Percentiles rank a stretch among this genome's conserved stretches.
Evolutionary conservation across 2,797 vertebrate genomes (phyloP).

Genomic region (Halcyon badia): DNA sequence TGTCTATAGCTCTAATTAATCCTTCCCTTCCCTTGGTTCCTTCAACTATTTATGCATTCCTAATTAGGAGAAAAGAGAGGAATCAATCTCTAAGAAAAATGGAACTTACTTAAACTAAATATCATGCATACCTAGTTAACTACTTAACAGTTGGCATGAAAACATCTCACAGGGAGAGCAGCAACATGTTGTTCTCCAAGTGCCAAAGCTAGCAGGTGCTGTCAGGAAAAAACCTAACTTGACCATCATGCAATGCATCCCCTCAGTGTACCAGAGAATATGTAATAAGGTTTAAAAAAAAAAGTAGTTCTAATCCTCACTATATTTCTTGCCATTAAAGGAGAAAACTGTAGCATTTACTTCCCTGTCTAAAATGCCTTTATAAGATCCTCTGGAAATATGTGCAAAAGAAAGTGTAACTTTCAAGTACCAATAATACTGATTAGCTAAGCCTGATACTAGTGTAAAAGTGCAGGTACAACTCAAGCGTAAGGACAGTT

Average conservation of each 20-base stretch:
- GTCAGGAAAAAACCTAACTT: neutral
- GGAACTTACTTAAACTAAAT: neutral
- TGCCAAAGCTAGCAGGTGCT: constrained; percentile 5
- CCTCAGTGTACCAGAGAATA: neutral
- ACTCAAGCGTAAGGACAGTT: neutral
- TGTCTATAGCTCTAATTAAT: neutral
- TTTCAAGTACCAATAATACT: neutral
- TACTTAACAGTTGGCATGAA: constrained; percentile 35
- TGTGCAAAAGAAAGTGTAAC: neutral
- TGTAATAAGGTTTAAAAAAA: neutral
- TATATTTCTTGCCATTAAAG: constrained; percentile 57
- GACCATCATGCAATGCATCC: neutral
- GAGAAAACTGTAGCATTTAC: constrained; percentile 3
- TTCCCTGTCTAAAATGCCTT: neutral
- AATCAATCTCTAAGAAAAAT: neutral
- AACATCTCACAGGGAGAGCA: neutral
- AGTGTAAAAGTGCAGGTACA: neutral
- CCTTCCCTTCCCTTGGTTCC: neutral
- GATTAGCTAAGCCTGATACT: neutral
- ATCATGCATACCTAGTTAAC: neutral
- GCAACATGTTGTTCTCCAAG: neutral
- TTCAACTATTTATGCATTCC: neutral
- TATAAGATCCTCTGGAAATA: neutral
- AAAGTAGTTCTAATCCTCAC: neutral
- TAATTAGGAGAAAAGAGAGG: neutral